Percentiles rank a stretch among this genome's conserved stretches.
Evolutionary conservation across 2,888 invertebrate genomes (phyloP).

Genomic region (Thelaira solivaga): DNA sequence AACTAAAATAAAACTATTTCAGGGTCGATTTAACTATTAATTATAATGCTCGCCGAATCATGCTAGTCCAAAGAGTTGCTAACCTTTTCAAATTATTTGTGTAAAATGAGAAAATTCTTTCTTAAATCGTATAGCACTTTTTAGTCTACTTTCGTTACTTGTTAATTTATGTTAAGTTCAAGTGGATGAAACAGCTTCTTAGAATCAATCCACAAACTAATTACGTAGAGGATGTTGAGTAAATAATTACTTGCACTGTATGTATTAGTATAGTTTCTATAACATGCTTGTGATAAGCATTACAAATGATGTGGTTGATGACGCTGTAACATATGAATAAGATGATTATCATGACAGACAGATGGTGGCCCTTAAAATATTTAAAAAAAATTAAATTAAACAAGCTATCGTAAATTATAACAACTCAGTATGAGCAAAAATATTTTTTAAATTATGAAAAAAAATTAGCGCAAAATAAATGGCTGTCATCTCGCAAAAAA

Average conservation of each 20-base stretch:
- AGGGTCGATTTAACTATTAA: too few relatives aligned
- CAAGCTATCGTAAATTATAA: not conserved
- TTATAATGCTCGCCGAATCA: too few relatives aligned
- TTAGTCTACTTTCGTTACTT: not conserved
- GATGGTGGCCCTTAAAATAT: slow-evolving; percentile 36
- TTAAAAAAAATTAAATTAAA: not conserved
- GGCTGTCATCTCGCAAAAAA: not conserved
- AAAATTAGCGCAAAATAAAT: slow-evolving; percentile 24
- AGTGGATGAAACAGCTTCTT: slow-evolving; percentile 17
- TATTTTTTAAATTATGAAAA: slow-evolving; percentile 33
- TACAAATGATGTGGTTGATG: slow-evolving; percentile 58
- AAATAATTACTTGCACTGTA: slow-evolving; percentile 47
- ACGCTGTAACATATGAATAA: slow-evolving; percentile 34
- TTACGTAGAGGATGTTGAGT: slow-evolving; percentile 56
- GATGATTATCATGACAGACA: slow-evolving; percentile 40
- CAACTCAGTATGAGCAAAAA: not conserved
- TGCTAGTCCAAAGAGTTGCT: too few relatives aligned
- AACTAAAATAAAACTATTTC: too few relatives aligned
- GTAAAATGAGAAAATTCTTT: too few relatives aligned
- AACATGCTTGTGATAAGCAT: slow-evolving; percentile 50
- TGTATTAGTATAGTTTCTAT: slow-evolving; percentile 23
- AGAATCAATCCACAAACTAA: slow-evolving; percentile 57
- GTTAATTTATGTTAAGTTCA: not conserved
- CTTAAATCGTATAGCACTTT: too few relatives aligned
- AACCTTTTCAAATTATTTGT: too few relatives aligned